These are phyloP conservation scores for Astropecten irregularis DNA, from an alignment of 53 echinoderm and acorn worm genomes.

Conservation along the genomic window DNA sequence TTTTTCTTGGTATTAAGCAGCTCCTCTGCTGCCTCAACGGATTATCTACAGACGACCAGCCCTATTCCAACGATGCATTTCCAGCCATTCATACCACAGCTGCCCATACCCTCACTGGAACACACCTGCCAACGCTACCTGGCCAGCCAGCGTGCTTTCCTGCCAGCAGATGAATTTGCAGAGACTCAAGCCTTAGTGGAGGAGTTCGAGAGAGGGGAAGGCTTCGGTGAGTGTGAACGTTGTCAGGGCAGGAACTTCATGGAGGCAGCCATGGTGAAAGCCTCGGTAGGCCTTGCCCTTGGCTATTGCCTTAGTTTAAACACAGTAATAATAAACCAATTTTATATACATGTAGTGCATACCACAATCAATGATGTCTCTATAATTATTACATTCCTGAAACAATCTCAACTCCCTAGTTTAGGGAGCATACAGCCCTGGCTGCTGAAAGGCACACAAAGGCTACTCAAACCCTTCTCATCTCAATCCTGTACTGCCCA, in stretches of 20 bases:
- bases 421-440: too few species aligned
- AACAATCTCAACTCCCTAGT: too few species aligned
- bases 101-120: conserved; percentile 78
- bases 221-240: conserved; percentile 58
- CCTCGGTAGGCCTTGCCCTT: too few species aligned
- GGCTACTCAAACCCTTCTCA: too few species aligned
- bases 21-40: background rate
- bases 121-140: conserved; percentile 83
- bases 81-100: conserved; percentile 79
- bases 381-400: too few species aligned
- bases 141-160: conserved; percentile 72
- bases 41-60: conserved; percentile 41
- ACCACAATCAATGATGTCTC: background rate
- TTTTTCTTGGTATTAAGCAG: too few species aligned
- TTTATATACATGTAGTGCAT: background rate
- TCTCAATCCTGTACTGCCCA: too few species aligned
- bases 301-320: too few species aligned
- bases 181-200: conserved; percentile 70
- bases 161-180: conserved; percentile 62
- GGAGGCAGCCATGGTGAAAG: too few species aligned
- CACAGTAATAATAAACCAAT: background rate
- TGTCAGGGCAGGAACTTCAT: too few species aligned
- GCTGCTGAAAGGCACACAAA: too few species aligned
- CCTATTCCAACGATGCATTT: conserved; percentile 93
- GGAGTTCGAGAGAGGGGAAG: conserved; percentile 76